phyloP scores from a whole-genome alignment of 2,113 vertebrate genomes.

The Picathartes gymnocephalus region DNA sequence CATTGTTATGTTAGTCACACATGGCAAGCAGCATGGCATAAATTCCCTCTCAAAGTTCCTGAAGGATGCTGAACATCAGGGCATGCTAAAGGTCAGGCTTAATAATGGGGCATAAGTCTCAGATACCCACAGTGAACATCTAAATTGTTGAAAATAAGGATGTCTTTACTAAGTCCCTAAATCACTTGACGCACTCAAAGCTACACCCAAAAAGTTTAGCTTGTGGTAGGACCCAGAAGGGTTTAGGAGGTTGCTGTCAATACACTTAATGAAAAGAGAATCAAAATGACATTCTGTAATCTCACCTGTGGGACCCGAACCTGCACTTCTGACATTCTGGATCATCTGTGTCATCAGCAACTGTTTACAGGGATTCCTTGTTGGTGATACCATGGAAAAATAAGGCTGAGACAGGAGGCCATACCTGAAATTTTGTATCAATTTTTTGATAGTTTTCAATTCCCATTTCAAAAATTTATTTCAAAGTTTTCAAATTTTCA shows the following conservation, averaged over 20 bases:
- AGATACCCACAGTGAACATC: not conserved
- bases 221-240: not conserved
- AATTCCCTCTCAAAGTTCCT: not conserved
- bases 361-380: fast-evolving
- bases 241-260: not conserved
- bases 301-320: not conserved
- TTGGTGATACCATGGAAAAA: not conserved
- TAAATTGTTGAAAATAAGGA: not conserved
- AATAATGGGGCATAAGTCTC: not conserved
- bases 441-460: not conserved
- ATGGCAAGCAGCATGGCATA: not conserved
- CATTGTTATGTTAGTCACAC: not conserved
- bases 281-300: not conserved
- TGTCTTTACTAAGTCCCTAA: not conserved
- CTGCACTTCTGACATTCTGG: not conserved
- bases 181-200: not conserved
- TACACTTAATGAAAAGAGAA: not conserved
- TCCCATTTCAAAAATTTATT: not conserved
- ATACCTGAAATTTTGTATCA: not conserved
- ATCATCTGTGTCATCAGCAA: not conserved
- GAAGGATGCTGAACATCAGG: not conserved
- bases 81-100: not conserved
- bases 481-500: not conserved
- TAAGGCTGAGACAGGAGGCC: not conserved
- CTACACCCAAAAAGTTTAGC: not conserved